Evolutionary conservation across 1,140 invertebrate genomes (phyloP).

Genomic region (Leguminivora glycinivorella): DNA sequence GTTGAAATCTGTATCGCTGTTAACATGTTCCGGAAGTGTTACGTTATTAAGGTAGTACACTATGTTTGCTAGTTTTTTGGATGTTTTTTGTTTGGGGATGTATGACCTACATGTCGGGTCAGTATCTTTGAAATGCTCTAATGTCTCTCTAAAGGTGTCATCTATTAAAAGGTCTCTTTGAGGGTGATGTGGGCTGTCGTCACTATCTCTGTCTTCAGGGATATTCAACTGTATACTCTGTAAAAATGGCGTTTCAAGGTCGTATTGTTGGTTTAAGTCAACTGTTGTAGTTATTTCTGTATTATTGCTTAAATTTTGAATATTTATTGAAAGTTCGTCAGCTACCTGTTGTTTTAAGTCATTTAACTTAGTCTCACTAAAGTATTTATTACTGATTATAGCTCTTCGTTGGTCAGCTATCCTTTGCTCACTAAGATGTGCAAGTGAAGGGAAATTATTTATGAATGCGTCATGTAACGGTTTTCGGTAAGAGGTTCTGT

Average conservation of each 20-base stretch:
- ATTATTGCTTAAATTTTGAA: neutral
- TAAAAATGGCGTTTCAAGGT: neutral
- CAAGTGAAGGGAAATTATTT: constrained; percentile 31
- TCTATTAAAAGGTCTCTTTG: neutral
- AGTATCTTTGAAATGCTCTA: neutral
- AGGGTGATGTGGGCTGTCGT: no score
- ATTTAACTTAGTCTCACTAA: constrained; percentile 28
- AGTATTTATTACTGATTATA: constrained; percentile 37
- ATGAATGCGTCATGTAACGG: constrained; percentile 34
- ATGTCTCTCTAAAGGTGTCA: neutral
- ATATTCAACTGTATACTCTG: neutral
- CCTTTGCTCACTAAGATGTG: no score
- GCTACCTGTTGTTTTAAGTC: constrained; percentile 32
- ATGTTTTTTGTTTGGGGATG: constrained; percentile 35
- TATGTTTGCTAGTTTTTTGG: constrained; percentile 34
- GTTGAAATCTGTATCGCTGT: no score
- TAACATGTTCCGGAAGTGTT: no score
- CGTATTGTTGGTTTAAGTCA: neutral
- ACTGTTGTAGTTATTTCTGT: neutral
- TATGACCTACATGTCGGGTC: constrained; percentile 26
- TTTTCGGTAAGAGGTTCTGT: constrained; percentile 36
- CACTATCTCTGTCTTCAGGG: neutral
- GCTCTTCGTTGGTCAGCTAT: no score
- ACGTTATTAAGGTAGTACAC: constrained; percentile 29
- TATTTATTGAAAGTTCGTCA: neutral